Conservation (phyloP, 2,113 vertebrate genomes). For the Mastomys coucha region DNA sequence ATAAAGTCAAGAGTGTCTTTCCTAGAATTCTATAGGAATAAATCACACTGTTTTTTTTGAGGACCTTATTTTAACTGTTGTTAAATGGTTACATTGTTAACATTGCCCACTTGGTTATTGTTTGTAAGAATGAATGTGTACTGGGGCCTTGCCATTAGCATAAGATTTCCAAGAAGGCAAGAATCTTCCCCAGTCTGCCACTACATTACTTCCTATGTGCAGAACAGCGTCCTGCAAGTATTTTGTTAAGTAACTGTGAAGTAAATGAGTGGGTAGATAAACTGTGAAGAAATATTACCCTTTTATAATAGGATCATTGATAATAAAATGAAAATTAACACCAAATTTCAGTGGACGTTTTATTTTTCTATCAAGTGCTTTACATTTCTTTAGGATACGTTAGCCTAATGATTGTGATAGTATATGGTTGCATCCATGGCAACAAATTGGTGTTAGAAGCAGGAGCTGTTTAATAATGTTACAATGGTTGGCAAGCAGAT, state of each 20-base stretch:
- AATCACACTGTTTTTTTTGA: neutral
- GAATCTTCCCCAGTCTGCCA: neutral
- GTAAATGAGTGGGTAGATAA: neutral
- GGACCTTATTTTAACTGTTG: neutral
- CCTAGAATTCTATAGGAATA: neutral
- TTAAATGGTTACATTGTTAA: neutral
- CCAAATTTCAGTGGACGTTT: neutral
- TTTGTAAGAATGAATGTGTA: neutral
- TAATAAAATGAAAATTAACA: conserved; percentile 9
- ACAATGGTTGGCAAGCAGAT: neutral
- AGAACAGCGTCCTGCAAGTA: neutral
- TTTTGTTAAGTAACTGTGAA: neutral
- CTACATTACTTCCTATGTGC: neutral
- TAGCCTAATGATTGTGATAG: neutral
- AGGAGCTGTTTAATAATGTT: conserved; percentile 10
- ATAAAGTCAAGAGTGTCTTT: neutral
- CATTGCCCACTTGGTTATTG: neutral
- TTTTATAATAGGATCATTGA: conserved; percentile 22
- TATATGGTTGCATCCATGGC: neutral
- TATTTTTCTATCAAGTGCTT: conserved; percentile 15
- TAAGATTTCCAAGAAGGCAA: neutral
- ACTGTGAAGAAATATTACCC: neutral
- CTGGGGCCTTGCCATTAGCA: neutral
- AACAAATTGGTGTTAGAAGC: conserved; percentile 27
- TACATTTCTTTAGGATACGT: neutral